These are phyloP conservation scores for Mya arenaria DNA, from an alignment of 1,140 invertebrate species.

Conservation along the genomic window DNA sequence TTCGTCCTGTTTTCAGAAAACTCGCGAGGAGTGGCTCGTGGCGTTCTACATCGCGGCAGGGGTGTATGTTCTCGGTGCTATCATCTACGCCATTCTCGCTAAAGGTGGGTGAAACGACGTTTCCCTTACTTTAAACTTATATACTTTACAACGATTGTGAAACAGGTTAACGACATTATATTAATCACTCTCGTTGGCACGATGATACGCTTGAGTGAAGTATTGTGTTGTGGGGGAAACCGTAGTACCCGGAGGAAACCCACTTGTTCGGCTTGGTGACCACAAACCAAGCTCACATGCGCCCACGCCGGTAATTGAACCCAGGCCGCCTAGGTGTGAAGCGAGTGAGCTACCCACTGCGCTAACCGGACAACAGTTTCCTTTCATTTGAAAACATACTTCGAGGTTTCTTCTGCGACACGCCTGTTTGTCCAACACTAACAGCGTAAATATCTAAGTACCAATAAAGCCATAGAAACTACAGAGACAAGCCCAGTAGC, in stretches of 20 bases:
- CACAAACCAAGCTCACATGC: not conserved
- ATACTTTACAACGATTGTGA: not conserved
- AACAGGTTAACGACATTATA: too few relatives aligned
- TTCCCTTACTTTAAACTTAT: not conserved
- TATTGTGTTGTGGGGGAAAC: not conserved
- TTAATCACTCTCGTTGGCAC: too few relatives aligned
- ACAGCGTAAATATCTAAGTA: too few relatives aligned
- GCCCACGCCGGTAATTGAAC: too few relatives aligned
- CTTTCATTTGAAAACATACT: too few relatives aligned
- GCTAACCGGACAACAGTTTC: too few relatives aligned
- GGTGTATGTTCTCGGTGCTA: slow-evolving; percentile 64
- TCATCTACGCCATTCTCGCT: slow-evolving; percentile 65
- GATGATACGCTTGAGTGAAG: not conserved
- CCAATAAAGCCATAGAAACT: too few relatives aligned
- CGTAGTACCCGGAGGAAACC: not conserved
- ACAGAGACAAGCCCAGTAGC: too few relatives aligned
- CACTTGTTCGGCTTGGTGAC: not conserved
- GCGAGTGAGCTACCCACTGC: too few relatives aligned
- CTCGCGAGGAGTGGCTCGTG: slow-evolving; percentile 64
- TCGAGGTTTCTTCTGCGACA: too few relatives aligned
- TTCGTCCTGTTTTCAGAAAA: slow-evolving; percentile 60
- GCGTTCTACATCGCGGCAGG: slow-evolving; percentile 71
- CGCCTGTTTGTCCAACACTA: too few relatives aligned
- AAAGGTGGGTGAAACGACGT: slow-evolving; percentile 9
- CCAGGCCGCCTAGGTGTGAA: too few relatives aligned